A percentile compares a stretch with the other conserved stretches of the same genome.
Conservation (phyloP, 64 coral and sea anemone species). For the Stylophora pistillata region DNA sequence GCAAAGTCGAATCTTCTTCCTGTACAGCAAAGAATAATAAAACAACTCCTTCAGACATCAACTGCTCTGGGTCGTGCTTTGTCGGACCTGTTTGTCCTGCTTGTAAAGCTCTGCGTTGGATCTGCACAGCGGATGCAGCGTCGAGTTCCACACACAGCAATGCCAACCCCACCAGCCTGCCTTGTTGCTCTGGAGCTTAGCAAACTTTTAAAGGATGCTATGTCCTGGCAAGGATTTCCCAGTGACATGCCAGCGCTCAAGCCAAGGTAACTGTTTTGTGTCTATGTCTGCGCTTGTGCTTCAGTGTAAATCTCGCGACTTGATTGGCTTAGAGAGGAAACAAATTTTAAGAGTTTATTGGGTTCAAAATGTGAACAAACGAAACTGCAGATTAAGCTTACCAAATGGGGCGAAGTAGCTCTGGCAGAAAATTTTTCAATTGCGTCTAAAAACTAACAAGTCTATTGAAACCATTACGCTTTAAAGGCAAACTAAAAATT, state of each 20-base stretch:
- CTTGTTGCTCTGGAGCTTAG: slow-evolving; percentile 75
- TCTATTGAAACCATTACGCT: too few species aligned
- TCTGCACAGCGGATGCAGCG: slow-evolving; percentile 84
- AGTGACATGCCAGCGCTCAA: slow-evolving; percentile 18
- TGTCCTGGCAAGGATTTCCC: slow-evolving; percentile 69
- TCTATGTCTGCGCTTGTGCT: too few species aligned
- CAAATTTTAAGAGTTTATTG: too few species aligned
- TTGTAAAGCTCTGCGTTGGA: slow-evolving; percentile 86
- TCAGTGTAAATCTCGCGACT: too few species aligned
- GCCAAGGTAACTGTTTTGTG: slow-evolving; percentile 30
- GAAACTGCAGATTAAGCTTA: too few species aligned
- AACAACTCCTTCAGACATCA: slow-evolving; percentile 87
- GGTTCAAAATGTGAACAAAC: too few species aligned
- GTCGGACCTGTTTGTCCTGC: slow-evolving; percentile 88
- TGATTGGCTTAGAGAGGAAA: too few species aligned
- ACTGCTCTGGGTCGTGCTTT: slow-evolving; percentile 78
- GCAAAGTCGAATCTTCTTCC: slow-evolving; percentile 73
- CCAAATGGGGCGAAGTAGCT: too few species aligned
- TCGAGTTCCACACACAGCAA: slow-evolving; percentile 66
- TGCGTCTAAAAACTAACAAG: too few species aligned
- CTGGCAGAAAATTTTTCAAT: too few species aligned
- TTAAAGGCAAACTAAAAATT: too few species aligned
- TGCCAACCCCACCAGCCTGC: slow-evolving; percentile 73
- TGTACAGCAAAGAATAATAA: slow-evolving; percentile 74
- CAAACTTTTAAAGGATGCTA: slow-evolving; percentile 74